Evolutionary conservation across 2,113 vertebrate genomes (phyloP).

Genomic region (Lycaon pictus): DNA sequence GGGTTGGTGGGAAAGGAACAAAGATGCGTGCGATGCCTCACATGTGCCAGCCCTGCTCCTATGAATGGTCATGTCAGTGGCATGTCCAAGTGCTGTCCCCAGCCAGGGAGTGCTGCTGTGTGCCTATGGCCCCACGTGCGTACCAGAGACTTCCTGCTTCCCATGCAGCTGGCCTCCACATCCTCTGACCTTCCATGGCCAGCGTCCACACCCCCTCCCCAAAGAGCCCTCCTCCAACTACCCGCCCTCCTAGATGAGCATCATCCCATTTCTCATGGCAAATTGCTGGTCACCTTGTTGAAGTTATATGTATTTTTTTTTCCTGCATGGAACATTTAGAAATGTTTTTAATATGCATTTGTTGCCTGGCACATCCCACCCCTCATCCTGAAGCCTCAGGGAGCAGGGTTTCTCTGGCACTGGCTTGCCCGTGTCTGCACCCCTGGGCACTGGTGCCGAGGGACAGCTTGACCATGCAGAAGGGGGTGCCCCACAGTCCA

Average conservation of each 20-base stretch:
- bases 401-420: too few relatives aligned
- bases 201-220: not conserved
- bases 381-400: not conserved
- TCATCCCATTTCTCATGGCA: not conserved
- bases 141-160: rapidly evolving
- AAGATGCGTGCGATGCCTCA: rapidly evolving
- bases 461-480: rapidly evolving
- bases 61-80: rapidly evolving
- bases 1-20: too few relatives aligned
- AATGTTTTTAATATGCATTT: not conserved
- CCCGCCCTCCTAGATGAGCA: rapidly evolving
- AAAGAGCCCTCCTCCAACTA: not conserved
- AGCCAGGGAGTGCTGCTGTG: not conserved
- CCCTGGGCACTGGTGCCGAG: rapidly evolving
- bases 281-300: not conserved
- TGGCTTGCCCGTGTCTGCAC: not conserved
- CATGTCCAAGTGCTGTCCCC: rapidly evolving
- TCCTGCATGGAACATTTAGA: not conserved
- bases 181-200: not conserved
- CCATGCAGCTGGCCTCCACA: rapidly evolving
- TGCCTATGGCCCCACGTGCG: rapidly evolving
- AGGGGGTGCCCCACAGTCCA: not conserved
- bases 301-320: not conserved
- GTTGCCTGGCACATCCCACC: not conserved
- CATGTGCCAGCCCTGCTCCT: rapidly evolving